Conservation (phyloP, 2,113 vertebrate species). For the Sylvia atricapilla region DNA sequence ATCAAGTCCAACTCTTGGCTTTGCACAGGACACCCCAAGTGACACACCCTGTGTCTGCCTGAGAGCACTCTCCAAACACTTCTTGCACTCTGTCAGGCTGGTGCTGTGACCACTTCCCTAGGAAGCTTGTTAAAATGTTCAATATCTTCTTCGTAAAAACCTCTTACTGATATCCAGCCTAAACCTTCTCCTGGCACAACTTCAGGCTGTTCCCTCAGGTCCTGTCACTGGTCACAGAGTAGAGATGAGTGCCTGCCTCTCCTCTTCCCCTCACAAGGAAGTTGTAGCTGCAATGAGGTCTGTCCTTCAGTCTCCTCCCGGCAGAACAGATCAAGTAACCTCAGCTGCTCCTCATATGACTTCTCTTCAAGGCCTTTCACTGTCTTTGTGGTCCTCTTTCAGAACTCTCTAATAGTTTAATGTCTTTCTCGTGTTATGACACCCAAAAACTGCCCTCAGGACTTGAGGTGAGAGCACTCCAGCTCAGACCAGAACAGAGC, state of each 20-base stretch:
- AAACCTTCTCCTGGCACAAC: not conserved
- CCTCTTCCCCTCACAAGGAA: accelerated
- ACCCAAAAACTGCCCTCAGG: not conserved
- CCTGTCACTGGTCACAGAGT: not conserved
- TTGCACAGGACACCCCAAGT: not conserved
- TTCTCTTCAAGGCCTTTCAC: not conserved
- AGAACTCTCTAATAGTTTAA: not conserved
- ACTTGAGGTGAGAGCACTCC: accelerated
- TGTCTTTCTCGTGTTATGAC: not conserved
- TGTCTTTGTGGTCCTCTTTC: accelerated
- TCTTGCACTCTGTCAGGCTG: not conserved
- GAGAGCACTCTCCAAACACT: not conserved
- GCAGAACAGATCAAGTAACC: not conserved
- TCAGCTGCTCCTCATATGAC: accelerated
- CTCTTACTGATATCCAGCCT: no score
- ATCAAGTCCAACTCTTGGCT: not conserved
- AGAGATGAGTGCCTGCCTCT: no score
- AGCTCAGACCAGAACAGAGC: not conserved
- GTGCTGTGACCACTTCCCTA: not conserved
- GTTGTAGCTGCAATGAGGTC: accelerated
- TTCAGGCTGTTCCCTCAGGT: not conserved
- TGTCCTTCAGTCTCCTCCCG: not conserved
- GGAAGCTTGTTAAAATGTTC: not conserved
- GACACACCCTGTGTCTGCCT: not conserved
- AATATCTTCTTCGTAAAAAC: accelerated